Conservation (phyloP, 2,797 vertebrate species). For the Coilia nasus region DNA sequence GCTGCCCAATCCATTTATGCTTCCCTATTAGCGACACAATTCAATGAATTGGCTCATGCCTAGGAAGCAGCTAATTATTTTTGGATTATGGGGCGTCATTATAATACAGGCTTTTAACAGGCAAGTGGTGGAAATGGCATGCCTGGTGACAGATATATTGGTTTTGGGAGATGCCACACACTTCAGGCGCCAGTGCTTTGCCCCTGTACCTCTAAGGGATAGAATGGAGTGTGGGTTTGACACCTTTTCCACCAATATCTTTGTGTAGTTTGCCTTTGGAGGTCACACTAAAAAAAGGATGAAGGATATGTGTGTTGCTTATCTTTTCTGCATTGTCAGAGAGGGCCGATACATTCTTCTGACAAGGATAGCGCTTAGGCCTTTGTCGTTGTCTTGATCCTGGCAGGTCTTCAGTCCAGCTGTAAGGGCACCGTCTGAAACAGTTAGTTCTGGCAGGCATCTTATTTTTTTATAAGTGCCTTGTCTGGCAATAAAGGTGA, state of each 20-base stretch:
- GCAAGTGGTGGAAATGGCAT: neutral
- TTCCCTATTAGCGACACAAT: constrained; percentile 69
- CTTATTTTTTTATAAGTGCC: neutral
- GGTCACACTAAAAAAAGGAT: neutral
- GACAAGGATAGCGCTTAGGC: neutral
- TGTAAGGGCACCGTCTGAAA: neutral
- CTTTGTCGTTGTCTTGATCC: neutral
- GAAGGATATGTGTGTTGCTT: neutral
- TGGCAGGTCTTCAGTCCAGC: neutral
- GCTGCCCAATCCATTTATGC: constrained; percentile 61
- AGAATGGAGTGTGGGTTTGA: constrained; percentile 1
- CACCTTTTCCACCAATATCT: neutral
- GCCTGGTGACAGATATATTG: neutral
- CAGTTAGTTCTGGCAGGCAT: neutral
- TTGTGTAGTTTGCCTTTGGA: neutral
- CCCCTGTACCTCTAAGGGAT: neutral
- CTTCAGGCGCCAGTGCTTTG: neutral
- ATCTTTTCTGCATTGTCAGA: neutral
- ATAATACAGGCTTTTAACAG: constrained; percentile 34
- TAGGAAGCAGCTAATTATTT: constrained; percentile 58
- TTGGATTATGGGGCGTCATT: constrained; percentile 64
- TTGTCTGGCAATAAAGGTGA: neutral
- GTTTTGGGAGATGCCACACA: neutral
- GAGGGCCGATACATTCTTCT: neutral
- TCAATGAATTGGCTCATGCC: constrained; percentile 63